Base-by-base conservation (phyloP, 2,797 vertebrate species). In the Esox masquinongy region DNA sequence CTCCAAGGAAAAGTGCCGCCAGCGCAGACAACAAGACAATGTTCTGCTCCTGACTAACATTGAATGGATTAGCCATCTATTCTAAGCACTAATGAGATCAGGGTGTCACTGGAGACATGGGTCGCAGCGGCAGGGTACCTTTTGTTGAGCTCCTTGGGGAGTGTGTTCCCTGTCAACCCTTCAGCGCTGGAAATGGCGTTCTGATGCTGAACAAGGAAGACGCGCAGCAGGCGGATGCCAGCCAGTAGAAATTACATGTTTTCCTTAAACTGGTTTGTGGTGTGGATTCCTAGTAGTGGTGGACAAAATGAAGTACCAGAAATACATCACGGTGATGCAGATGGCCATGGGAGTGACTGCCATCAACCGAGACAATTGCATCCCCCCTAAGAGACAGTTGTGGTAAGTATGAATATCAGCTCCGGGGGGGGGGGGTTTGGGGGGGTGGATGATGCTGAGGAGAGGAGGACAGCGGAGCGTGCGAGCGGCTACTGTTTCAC, bases 311-410 rank as follows among this genome's bases (percentile, higher is more conserved):
- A 98, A 97, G 94, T 99, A 99, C 92, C 97, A 99, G 96, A 99
- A 99, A 93, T 99, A 99, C 88, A 97, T 99, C 93, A 98, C 97
- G 87, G 97, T 99, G 91, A 96, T 99, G 96, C 97, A 98, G 95
- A 98, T 99, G 96, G 97, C 97, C 90, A 96, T 98, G 94, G 97
- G 97, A 94, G 96, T 99, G 94, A 98, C 97, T 91, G 97, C 97
- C 85, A 97, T 96, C 92, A 98, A 98, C 96, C 96, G 97, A 94
- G 96, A 97, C 90, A 93, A 93, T 91, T 96, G 97, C 79, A 94
- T 98, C 90, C 97, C 97, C 87, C 82, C 91, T 76, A 98, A 97
- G 92, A 95, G 97, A 93, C 95, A 93, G 95, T 94, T 99, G 92
- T 99, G 97, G 97, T 98, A 95, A 98, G 97, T 96, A 90, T 77